Percentiles rank a stretch among this genome's conserved stretches.
phyloP scores from a whole-genome alignment of 2,797 vertebrate genomes.

The Chlorospingus semifuscus region DNA sequence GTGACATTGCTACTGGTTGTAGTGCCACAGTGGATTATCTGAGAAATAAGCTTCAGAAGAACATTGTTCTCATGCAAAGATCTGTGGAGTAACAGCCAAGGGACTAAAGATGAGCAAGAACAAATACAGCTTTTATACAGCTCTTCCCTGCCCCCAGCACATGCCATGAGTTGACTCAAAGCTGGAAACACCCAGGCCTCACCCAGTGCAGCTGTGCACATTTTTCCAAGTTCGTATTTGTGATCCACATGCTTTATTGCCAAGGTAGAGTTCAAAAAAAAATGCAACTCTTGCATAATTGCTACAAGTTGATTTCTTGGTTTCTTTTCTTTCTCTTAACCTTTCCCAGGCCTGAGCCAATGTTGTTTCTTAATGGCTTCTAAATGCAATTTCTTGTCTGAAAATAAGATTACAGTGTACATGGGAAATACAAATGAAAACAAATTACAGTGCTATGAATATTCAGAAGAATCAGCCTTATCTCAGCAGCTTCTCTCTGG shows the following conservation, averaged over 20 bases:
- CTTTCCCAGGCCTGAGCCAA: neutral
- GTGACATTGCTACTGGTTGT: neutral
- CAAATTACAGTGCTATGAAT: neutral
- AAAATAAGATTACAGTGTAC: conserved; percentile 9
- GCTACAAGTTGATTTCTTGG: neutral
- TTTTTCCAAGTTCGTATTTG: neutral
- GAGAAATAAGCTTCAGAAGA: neutral
- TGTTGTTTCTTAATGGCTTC: neutral
- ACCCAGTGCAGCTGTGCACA: neutral
- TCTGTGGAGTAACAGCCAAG: neutral
- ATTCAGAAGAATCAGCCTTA: neutral
- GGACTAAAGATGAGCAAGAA: neutral
- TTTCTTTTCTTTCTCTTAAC: neutral
- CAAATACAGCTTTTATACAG: neutral
- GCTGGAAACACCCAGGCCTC: neutral
- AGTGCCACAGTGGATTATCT: neutral
- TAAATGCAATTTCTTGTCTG: conserved; percentile 1
- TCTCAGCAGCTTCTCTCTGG: neutral
- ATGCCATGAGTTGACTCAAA: neutral
- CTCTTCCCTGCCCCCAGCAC: neutral
- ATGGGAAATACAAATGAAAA: conserved; percentile 1
- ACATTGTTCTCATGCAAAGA: neutral
- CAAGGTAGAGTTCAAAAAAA: neutral
- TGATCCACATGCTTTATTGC: neutral
- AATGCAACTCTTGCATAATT: neutral